Evolutionary conservation across 2,888 invertebrate genomes (phyloP).

Genomic region (Netelia virgata): DNA sequence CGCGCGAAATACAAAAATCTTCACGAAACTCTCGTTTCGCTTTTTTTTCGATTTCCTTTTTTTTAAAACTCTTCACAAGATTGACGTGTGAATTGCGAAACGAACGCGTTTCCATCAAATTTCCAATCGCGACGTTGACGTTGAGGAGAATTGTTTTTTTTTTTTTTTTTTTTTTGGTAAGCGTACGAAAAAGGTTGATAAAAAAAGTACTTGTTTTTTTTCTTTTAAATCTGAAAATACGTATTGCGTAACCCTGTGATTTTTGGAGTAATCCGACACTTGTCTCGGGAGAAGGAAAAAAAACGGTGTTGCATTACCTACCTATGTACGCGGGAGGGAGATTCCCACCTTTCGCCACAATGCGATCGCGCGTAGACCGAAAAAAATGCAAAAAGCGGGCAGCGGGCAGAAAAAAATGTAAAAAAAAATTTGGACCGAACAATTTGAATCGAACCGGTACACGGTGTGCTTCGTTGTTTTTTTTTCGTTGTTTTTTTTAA

Average conservation of each 20-base stretch:
- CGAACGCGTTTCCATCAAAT: constrained; percentile 30
- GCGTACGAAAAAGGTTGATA: constrained; percentile 38
- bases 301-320: constrained; percentile 65
- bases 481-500: constrained; percentile 71
- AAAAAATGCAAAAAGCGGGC: constrained; percentile 63
- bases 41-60: not conserved
- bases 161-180: constrained; percentile 1
- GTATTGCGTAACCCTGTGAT: constrained; percentile 76
- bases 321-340: constrained; percentile 75
- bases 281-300: constrained; percentile 67
- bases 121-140: not conserved
- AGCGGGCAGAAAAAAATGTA: constrained; percentile 41
- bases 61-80: not conserved
- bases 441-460: constrained; percentile 80
- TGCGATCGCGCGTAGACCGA: constrained; percentile 28
- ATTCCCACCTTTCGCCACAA: constrained; percentile 59
- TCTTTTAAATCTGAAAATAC: constrained; percentile 31
- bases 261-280: constrained; percentile 78
- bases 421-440: constrained; percentile 74
- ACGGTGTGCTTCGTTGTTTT: constrained; percentile 64
- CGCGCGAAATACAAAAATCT: constrained; percentile 4
- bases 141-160: constrained; percentile 34
- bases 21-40: not conserved
- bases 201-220: constrained; percentile 29
- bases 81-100: constrained; percentile 56